A percentile compares a stretch with the other conserved stretches of the same genome.
Conservation (phyloP, 2,113 vertebrate genomes). For the Oreochromis niloticus region DNA sequence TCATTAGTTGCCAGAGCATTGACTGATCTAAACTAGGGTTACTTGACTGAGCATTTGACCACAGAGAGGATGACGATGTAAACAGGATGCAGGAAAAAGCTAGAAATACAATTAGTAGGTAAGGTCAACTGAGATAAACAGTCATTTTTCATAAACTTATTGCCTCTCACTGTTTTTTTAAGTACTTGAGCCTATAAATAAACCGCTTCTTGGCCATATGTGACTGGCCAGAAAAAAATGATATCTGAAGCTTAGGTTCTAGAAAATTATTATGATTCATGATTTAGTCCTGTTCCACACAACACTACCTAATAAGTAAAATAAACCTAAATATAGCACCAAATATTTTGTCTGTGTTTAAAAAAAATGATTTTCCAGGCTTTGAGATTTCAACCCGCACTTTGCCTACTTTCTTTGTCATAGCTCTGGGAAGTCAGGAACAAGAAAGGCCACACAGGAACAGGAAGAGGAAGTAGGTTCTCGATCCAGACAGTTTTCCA, state of each 20-base stretch:
- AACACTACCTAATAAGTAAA: background rate
- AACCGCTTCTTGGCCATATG: background rate
- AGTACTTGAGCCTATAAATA: background rate
- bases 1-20: background rate
- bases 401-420: constrained; percentile 3
- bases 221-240: background rate
- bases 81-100: background rate
- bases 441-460: constrained; percentile 50
- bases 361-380: background rate
- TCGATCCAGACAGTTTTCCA: constrained; percentile 15
- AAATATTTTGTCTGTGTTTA: background rate
- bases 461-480: constrained; percentile 54
- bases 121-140: background rate
- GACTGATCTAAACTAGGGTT: background rate
- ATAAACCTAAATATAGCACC: background rate
- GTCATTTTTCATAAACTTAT: background rate
- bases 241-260: background rate
- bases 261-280: background rate
- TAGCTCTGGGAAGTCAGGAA: constrained; percentile 31
- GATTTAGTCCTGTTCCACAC: background rate
- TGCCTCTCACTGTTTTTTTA: background rate
- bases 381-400: background rate
- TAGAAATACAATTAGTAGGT: background rate
- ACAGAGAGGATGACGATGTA: background rate
- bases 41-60: background rate